These are phyloP conservation scores for Oreochromis tanganicae DNA, from an alignment of 2,113 vertebrate species.

Conservation along the genomic window DNA sequence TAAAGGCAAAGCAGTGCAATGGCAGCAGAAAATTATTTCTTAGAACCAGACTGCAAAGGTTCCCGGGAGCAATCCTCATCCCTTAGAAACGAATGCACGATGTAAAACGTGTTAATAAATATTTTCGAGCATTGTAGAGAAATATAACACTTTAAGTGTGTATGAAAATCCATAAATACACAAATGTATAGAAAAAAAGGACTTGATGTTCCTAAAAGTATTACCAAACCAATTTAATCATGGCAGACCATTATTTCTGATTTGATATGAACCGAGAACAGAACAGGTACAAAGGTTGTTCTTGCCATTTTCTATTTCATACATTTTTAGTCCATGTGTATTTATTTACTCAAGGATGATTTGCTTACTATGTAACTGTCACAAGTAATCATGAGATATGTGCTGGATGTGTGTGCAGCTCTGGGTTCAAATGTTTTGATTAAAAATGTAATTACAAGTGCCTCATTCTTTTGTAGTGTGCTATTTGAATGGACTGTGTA, in stretches of 20 bases:
- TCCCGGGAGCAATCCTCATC: background rate
- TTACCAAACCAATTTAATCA: background rate
- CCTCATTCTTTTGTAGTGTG: background rate
- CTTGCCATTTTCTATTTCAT: background rate
- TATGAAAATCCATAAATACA: background rate
- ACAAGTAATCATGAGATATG: background rate
- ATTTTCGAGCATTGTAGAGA: background rate
- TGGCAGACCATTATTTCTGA: background rate
- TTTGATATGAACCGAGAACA: background rate
- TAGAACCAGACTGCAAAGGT: background rate
- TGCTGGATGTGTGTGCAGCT: background rate
- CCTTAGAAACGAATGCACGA: background rate
- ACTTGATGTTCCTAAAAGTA: background rate
- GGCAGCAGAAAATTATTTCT: conserved; percentile 3
- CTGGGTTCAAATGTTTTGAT: background rate
- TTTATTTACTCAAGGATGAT: background rate
- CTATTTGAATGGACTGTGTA: background rate
- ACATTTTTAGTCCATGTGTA: background rate
- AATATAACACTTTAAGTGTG: background rate
- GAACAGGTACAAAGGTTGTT: background rate
- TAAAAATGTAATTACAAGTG: background rate
- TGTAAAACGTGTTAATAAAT: background rate
- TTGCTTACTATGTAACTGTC: background rate
- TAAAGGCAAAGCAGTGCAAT: conserved; percentile 18
- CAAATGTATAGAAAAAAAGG: background rate